Evolutionary conservation across 2,797 vertebrate genomes (phyloP), one percentile per base, ranked within the genome.

Genomic region (Steatocranus sp.): DNA sequence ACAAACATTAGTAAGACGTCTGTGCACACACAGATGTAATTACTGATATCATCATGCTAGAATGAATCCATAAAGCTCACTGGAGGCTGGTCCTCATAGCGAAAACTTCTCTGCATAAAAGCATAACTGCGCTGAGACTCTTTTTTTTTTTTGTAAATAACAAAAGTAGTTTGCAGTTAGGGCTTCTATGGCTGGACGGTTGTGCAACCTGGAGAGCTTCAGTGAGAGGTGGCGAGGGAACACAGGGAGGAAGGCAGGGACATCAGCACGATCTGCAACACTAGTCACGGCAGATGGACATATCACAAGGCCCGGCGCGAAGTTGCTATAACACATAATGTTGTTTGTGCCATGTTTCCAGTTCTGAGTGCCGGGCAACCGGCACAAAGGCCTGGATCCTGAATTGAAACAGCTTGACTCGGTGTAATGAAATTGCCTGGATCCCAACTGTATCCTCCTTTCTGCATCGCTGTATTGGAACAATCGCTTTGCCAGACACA

Each of bases 341-440:
- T 83, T 87, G 90, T 87, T 85, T 80, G 88, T 91, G 90, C 87
- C 86, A 83, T 80, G 86, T 87, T 86, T 90, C 85, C 86, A 87
- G 83, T 73, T 88, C 87, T 85, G 80, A 17, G 86, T 50, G 83
- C 87, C 73, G 87, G 91, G 84, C 87, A 86, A 70, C 14, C 76
- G 18, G 86, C 86, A 88, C 90, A 90, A 87, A 88, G 88, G 88
- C 89, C 88, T 93, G 90, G 91, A 90, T 90, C 87, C 89, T 88
- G 88, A 91, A 86, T 85, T 78, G 80, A 87, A 93, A 87, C 93
- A 93, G 93, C 88, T 93, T 93, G 93, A 91, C 83, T 88, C 81
- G 61, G 73, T 85, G 90, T 88, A 91, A 91, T 91, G 87, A 89
- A 92, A 93, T 87, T 80, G 89, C 88, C 90, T 75, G 77, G 68